These are phyloP conservation scores for Ophioderma brevispina DNA, from an alignment of 35 echinoderm and acorn worm genomes.

Conservation along the genomic window DNA sequence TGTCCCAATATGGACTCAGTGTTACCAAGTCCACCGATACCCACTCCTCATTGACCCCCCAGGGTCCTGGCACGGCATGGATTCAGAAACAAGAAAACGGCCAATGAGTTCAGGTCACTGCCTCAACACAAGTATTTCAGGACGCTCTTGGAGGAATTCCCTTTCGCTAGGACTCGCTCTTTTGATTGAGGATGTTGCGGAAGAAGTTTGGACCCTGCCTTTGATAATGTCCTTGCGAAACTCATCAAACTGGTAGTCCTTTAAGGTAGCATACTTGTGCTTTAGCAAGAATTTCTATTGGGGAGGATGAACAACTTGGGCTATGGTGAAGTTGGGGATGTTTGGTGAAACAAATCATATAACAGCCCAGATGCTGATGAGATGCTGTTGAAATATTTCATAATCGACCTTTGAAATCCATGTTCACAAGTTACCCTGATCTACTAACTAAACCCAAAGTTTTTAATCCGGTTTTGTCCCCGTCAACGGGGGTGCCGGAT, in stretches of 20 bases:
- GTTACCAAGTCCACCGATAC: slow-evolving; percentile 91
- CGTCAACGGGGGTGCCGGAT: too few species aligned
- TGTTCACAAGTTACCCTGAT: too few species aligned
- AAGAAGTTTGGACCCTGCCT: slow-evolving; percentile 94
- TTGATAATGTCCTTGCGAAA: slow-evolving; percentile 99
- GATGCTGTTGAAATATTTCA: too few species aligned
- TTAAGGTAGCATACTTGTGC: too few species aligned
- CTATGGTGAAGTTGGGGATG: too few species aligned
- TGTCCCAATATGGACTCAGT: slow-evolving; percentile 95
- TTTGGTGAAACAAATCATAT: too few species aligned
- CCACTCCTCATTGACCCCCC: slow-evolving; percentile 93
- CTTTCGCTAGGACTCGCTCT: slow-evolving; percentile 94
- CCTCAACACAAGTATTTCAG: slow-evolving; percentile 98
- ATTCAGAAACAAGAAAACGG: slow-evolving; percentile 79
- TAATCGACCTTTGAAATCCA: too few species aligned
- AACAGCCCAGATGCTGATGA: too few species aligned
- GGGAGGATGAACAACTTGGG: too few species aligned
- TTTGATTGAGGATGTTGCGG: slow-evolving; percentile 91
- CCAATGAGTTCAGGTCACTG: slow-evolving; percentile 84
- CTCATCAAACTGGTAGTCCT: slow-evolving; percentile 97
- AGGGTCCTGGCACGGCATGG: slow-evolving; percentile 95
- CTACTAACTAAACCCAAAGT: too few species aligned
- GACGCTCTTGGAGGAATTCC: slow-evolving; percentile 92
- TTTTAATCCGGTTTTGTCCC: too few species aligned
- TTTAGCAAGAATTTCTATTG: too few species aligned